Evolutionary conservation across 2,113 vertebrate genomes (phyloP), one percentile per base, ranked within the genome.

Genomic region (Donacobius atricapilla): DNA sequence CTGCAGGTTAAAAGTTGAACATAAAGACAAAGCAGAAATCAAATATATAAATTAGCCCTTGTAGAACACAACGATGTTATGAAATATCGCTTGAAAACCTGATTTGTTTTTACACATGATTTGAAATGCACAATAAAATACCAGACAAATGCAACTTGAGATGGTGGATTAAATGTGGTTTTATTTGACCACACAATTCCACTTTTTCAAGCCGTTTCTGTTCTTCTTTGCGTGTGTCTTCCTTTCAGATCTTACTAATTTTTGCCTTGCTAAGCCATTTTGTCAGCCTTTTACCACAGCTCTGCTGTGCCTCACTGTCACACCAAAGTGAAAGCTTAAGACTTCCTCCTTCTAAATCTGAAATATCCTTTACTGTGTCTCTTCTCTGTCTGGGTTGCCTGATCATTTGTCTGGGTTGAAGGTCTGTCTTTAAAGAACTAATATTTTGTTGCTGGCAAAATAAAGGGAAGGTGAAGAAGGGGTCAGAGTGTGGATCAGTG

Each of bases 381-480:
- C 31, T 16, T 28, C 42, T 33, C 40, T 4, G 1, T 63, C 40
- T 1, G 0, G 51, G 40, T 35, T 90, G 77, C 91, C 66, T 30
- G 57, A 60, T 91, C 87, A 30, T 96, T 95, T 94, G 77, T 94
- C 91, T 91, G 81, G 64, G 85, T 87, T 73, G 91, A 97, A 95
- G 90, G 85, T 82, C 94, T 94, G 35, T 87, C 83, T 82, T 82
- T 65, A 89, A 97, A 85, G 84, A 94, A 87, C 95, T 93, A 95
- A 92, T 95, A 96, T 94, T 93, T 93, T 94, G 73, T 84, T 83
- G 78, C 78, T 77, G 58, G 84, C 60, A 93, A 83, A 77, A 84
- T 81, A 94, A 93, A 77, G 44, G 47, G 76, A 76, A 87, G 86
- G 90, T 87, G 89, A 95, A 83, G 39, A 78, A 70, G 39, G 44